Evolutionary conservation across 92 coral and sea anemone species (phyloP).

Genomic region (Scolanthus callimorphus): DNA sequence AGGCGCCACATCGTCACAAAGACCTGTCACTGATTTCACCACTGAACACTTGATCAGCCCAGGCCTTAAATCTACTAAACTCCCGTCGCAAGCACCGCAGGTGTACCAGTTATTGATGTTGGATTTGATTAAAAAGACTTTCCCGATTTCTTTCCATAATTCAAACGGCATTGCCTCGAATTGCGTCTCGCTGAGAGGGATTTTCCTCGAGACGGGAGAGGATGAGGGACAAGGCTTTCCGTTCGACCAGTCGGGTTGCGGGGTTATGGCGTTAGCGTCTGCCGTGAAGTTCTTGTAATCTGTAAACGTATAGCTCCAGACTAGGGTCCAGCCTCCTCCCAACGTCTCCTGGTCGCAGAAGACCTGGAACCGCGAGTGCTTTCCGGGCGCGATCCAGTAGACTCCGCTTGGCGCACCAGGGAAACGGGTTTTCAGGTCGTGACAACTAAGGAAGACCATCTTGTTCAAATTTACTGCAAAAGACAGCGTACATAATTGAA

Average conservation of each 20-base stretch:
- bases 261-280: constrained; percentile 43
- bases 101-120: constrained; percentile 64
- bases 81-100: constrained; percentile 29
- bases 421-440: neutral
- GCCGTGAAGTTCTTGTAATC: constrained; percentile 25
- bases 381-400: constrained; percentile 40
- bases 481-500: too few species aligned
- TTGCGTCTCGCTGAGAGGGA: constrained; percentile 31
- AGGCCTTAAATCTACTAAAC: constrained; percentile 11
- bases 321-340: constrained; percentile 82
- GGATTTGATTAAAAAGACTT: constrained; percentile 48
- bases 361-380: constrained; percentile 23
- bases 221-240: neutral
- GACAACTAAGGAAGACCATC: constrained; percentile 12
- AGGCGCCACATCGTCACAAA: constrained; percentile 3
- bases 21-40: constrained; percentile 1
- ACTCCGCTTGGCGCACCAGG: constrained; percentile 22
- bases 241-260: constrained; percentile 35
- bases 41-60: constrained; percentile 20
- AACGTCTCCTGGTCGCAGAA: constrained; percentile 54
- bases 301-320: constrained; percentile 62
- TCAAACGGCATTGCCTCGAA: constrained; percentile 43
- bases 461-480: constrained; percentile 2
- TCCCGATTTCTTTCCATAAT: constrained; percentile 45
- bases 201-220: constrained; percentile 4